Base-by-base conservation (phyloP, 2,797 vertebrate species). In the Xiphorhynchus erythropygius region DNA sequence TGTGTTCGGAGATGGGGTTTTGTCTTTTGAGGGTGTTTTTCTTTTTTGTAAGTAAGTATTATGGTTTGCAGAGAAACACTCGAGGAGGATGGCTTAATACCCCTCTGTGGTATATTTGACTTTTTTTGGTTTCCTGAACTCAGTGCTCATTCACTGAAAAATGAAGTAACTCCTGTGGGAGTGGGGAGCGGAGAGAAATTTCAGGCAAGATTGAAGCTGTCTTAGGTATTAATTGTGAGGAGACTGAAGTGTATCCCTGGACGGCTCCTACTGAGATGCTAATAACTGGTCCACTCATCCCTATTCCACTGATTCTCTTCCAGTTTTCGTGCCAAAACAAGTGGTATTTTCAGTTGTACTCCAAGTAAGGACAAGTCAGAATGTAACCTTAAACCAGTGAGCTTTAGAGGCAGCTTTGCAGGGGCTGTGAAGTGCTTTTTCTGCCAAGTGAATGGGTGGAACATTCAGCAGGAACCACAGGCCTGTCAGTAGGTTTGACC, bases 381-480 rank as follows among this genome's bases (percentile, higher is more conserved):
- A 74, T 17, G 74, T 93, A 95, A 95, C 49, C 25, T 75, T 92
- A 97, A 96, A 88, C 92, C 47, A 56, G 46, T 12, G 74, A 82
- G 77, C 42, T 89, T 88, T 88, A 35, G 63, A 93, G 67, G 37
- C 76, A 79, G 50, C 15, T 35, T 35, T 77, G 74, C 50, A 69
- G 41, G 23, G 59, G 33, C 57, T 77, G 28, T 50, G 28, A 57
- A 70, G 70, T 49, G 59, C 46, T 88, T 76, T 90, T 86, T 78
- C 33, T 27, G 44, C 90, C 76, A 94, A 89, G 65, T 3, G 3
- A 68, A 69, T 27, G 81, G 56, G 62, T 7, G 2, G 32, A 64
- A 44, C 7, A 10, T 71, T 83, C 47, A 46, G 74, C 76, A 52
- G 69, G 44, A 93, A 16, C 69, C 10, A 0, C 68, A 53, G 37